Evolutionary conservation across 2,113 vertebrate species (phyloP), one percentile per base, ranked within the genome.

Genomic region (Ophiodon elongatus): DNA sequence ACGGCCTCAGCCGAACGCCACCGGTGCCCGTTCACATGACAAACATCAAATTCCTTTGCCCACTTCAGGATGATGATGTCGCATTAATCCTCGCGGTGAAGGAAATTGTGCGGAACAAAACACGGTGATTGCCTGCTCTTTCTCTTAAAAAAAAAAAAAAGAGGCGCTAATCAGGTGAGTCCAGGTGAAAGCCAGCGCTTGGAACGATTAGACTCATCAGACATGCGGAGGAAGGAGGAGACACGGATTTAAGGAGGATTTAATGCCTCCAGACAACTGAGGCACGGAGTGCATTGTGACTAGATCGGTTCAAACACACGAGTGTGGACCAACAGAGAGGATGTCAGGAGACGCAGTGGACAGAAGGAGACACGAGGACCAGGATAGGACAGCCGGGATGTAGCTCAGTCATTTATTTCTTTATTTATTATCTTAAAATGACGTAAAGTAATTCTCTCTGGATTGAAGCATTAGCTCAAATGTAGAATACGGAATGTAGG

Each of bases 201-300:
- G 2, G 8, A 37, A 10, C 1, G 19, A 60, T 73, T 82, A 33
- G 21, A 70, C 62, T 78, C 60, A 8, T 75, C 80, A 68, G 47
- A 60, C 60, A 41, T 73, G 47, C 73, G 45, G 68, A n/a, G 14
- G 47, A 64, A 43, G 43, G 19, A 45, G 8, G 25, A 5, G 41
- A 54, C 45, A 39, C 10, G 21, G 64, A 39, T 0, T 67, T 43
- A 25, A 52, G 57, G 66, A 56, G 29, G 83, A 77, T 71, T 21
- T 73, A 79, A 78, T 59, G 57, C 60, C 66, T 52, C 72, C 54
- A 81, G 83, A 88, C 73, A 72, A 35, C 69, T 63, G 77, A 80
- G 67, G 66, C 79, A 19, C 6, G 1, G 2, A 72, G 70, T 25
- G 77, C 56, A 79, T 76, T 43, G 70, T 66, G 56, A 57, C 39